Conservation (phyloP, 1,140 invertebrate genomes). For the Gyrodactylus bullatarudis region DNA sequence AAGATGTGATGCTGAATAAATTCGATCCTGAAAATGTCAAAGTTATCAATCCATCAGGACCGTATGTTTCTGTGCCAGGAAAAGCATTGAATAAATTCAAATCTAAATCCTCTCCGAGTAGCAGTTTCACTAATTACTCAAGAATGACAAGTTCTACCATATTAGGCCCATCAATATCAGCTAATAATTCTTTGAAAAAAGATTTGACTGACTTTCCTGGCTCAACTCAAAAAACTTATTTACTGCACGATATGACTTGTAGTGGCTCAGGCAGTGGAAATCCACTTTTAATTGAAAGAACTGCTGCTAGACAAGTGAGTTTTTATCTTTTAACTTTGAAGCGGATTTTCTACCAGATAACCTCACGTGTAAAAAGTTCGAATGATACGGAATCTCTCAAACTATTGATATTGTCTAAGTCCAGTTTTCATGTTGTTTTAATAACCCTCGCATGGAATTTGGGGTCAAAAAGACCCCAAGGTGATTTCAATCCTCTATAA, state of each 20-base stretch:
- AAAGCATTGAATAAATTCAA: neutral
- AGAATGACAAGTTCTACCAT: neutral
- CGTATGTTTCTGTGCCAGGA: neutral
- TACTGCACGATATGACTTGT: neutral
- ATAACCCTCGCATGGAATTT: too few species aligned
- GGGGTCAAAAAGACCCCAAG: too few species aligned
- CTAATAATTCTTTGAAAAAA: neutral
- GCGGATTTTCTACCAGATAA: too few species aligned
- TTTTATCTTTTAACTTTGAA: neutral
- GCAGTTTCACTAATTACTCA: neutral
- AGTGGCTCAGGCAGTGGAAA: constrained; percentile 2
- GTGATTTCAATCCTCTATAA: too few species aligned
- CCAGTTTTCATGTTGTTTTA: too few species aligned
- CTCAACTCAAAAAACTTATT: neutral
- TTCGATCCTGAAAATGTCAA: neutral
- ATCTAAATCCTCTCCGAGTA: too few species aligned
- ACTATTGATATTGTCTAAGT: too few species aligned
- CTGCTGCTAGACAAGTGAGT: neutral
- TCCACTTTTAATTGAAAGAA: neutral
- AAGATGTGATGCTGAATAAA: neutral
- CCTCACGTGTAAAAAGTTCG: too few species aligned
- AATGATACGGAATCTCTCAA: too few species aligned
- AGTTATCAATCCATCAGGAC: neutral
- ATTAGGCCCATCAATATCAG: neutral
- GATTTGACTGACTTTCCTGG: neutral